Evolutionary conservation across 2,113 vertebrate species (phyloP), one percentile per base, ranked within the genome.

Genomic region (Rhinichthys klamathensis): DNA sequence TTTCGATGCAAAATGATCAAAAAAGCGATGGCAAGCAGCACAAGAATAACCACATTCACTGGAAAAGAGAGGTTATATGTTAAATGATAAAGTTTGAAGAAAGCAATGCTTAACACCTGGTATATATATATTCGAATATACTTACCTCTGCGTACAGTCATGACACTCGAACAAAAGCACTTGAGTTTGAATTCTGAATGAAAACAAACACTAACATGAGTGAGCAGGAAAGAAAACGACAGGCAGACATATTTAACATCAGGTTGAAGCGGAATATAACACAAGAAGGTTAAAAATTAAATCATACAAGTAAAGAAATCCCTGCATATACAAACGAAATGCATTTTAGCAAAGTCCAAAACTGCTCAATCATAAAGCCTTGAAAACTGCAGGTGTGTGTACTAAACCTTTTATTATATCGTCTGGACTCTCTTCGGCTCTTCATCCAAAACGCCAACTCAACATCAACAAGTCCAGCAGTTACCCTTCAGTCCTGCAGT

Each of bases 1-100:
- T 99, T 99, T 84, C 96, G 95, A 79, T 98, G 97, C 85, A 99
- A 91, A 89, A 99, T 92, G 80, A 99, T 92, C 85, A 99, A 91
- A 93, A 99, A 98, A 89, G 98, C 94, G 32, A 96, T 89, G 75
- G 94, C 93, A 73, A 96, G 94, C 87, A 98, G 93, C 80, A 97
- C 86, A 49, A 99, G 94, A 88, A 99, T 96, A 84, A 96, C 74
- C 88, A 97, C 94, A 88, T 97, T 98, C 81, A 98, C 97, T 99
- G 94, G 75, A 95, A 96, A 80, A 82, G 3, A 73, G 89, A 49
- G 80, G 82, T 78, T 16, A 85, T 76, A 85, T 65, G 2, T 6
- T 41, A 81, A 51, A 21, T 27, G 11, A 46, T 6, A 54, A 41
- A 12, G 41, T 32, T 9, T 75, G 4, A 72, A 11, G 54, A 46